Evolutionary conservation across 2,888 invertebrate genomes (phyloP), one percentile per base, ranked within the genome.

Genomic region (Sceliomorpha sp.): DNA sequence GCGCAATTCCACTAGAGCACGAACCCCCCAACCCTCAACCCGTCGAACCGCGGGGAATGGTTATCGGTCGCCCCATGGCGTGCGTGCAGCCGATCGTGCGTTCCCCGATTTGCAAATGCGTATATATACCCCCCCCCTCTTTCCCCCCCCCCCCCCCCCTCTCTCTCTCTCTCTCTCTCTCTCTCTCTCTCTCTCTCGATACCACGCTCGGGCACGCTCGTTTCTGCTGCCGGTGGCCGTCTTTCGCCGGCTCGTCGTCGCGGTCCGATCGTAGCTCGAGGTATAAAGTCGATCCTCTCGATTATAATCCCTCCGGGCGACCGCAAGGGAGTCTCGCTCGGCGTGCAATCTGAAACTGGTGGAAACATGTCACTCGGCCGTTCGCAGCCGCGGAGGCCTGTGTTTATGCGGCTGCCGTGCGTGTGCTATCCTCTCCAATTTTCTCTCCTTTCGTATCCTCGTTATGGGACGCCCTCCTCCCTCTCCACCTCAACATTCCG

Each of bases 291-390:
- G 50, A 60, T 67, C 66, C 75, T 48, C 73, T 48, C 73, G 82
- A 82, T 82, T 82, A 80, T 77, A 79, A 82, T 82, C 80, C 73
- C 69, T n/a, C 68, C 53, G 53, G 55, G 64, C 58, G 66, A 76
- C 73, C 74, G 68, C 79, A 73, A 77, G 64, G 64, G 59, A 60
- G n/a, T n/a, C n/a, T n/a, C n/a, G n/a, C n/a, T 72, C 72, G 73
- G 72, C 69, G 50, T 75, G 77, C 77, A 77, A 81, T 80, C 75
- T 77, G 75, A 78, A 78, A 77, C 76, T 71, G 69, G 76, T 76
- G 70, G 82, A 82, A 80, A 78, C 80, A 79, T 82, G 83, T 83
- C 83, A 83, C 81, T 82, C 73, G 77, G 79, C 73, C 80, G 81
- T 83, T 82, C 78, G 79, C 81, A 75, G 75, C 77, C 80, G 77